Conservation (phyloP, 2,113 vertebrate species). For the Zosterops borbonicus region DNA sequence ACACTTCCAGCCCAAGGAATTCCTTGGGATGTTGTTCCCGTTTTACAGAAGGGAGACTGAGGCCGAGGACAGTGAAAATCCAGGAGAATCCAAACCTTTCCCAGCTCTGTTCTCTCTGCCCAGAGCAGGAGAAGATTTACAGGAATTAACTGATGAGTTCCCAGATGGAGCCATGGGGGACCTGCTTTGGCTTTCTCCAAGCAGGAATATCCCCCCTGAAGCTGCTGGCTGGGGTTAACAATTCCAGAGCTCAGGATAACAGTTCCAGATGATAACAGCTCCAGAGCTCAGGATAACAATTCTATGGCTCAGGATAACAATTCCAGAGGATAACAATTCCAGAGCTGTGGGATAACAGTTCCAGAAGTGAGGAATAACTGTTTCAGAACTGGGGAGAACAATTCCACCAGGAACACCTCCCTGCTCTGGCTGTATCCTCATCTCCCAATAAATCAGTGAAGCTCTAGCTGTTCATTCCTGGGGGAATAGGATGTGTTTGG, state of each 20-base stretch:
- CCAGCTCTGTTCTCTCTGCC: neutral
- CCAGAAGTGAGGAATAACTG: neutral
- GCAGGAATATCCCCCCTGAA: neutral
- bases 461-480: neutral
- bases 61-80: rapidly evolving
- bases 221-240: neutral
- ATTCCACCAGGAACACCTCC: neutral
- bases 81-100: neutral
- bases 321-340: neutral
- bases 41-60: neutral
- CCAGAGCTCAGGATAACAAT: no score
- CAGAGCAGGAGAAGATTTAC: neutral
- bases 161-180: neutral
- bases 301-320: neutral
- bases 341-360: neutral
- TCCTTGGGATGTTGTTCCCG: rapidly evolving
- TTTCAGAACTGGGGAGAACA: neutral
- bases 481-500: neutral
- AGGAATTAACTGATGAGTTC: neutral
- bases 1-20: neutral
- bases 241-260: neutral
- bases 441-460: neutral
- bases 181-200: neutral
- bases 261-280: neutral
- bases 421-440: neutral